A percentile compares a stretch with the other conserved stretches of the same genome.
phyloP scores from a whole-genome alignment of 1,140 invertebrate species.

The Druon quercuslanigerum region DNA sequence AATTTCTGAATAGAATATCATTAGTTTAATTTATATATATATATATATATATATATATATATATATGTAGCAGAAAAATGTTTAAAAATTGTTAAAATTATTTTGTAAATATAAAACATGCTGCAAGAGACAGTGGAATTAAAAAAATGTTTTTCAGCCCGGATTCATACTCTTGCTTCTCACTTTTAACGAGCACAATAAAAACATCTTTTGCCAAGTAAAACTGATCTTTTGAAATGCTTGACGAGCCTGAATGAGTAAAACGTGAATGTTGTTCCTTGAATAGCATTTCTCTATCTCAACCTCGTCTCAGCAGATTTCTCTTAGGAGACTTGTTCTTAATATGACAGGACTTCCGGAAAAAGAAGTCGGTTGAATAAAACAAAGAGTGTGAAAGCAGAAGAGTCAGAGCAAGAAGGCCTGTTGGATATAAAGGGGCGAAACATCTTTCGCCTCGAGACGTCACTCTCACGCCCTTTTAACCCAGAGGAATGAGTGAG shows the following conservation, averaged over 20 bases:
- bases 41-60: too few relatives aligned
- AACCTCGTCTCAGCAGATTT: conserved; percentile 3
- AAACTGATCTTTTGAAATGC: conserved; percentile 6
- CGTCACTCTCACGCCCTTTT: conserved; percentile 27
- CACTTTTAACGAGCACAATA: not conserved
- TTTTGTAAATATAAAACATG: too few relatives aligned
- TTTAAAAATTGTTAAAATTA: too few relatives aligned
- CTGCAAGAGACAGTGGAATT: too few relatives aligned
- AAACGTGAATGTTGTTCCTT: conserved; percentile 5
- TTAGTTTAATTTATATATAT: too few relatives aligned
- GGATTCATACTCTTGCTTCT: not conserved
- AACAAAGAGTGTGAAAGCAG: conserved; percentile 8
- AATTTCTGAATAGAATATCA: too few relatives aligned
- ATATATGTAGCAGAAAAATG: too few relatives aligned
- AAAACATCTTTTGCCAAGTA: not conserved
- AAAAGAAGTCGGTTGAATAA: conserved; percentile 15
- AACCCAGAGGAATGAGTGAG: conserved; percentile 6
- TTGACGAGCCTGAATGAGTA: not conserved
- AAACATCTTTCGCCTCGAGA: conserved; percentile 24
- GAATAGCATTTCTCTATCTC: conserved; percentile 9
- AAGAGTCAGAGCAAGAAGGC: not conserved
- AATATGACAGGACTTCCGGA: conserved; percentile 7
- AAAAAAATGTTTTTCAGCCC: not conserved
- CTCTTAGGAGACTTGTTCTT: not conserved
- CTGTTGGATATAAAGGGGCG: conserved; percentile 4